Percentiles rank a stretch among this genome's conserved stretches.
Conservation (phyloP, 2,888 invertebrate species). For the Tipula lateralis region DNA sequence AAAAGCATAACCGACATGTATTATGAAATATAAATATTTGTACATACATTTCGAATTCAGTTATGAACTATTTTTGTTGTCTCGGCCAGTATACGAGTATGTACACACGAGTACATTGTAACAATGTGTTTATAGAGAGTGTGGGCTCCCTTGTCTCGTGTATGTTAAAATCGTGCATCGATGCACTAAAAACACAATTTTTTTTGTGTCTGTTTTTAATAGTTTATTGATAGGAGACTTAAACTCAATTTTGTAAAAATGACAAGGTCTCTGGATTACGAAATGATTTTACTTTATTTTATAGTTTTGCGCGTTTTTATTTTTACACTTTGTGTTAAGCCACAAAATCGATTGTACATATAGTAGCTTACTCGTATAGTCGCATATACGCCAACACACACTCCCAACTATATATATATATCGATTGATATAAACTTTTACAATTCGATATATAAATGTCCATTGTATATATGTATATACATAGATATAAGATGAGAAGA, state of each 20-base stretch:
- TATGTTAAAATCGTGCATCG: neutral
- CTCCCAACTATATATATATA: neutral
- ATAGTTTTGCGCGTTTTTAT: neutral
- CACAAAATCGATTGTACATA: neutral
- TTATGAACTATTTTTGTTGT: neutral
- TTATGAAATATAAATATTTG: neutral
- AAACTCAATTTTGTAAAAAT: constrained; percentile 19
- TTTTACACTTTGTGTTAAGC: neutral
- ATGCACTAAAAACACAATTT: constrained; percentile 1
- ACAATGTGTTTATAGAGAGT: neutral
- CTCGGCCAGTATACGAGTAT: neutral
- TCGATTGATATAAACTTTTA: constrained; percentile 24
- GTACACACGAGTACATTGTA: neutral
- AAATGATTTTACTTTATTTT: neutral
- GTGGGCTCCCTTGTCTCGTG: constrained; percentile 5
- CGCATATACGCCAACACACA: neutral
- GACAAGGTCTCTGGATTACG: neutral
- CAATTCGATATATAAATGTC: too few relatives aligned
- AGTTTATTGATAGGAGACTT: constrained; percentile 24
- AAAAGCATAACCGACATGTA: neutral
- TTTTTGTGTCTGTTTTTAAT: neutral
- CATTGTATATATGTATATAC: too few relatives aligned
- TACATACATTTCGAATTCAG: neutral
- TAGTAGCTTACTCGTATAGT: neutral
- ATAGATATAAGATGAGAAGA: neutral